Evolutionary conservation across 2,888 invertebrate species (phyloP).

Genomic region (Hydriomena furcata): DNA sequence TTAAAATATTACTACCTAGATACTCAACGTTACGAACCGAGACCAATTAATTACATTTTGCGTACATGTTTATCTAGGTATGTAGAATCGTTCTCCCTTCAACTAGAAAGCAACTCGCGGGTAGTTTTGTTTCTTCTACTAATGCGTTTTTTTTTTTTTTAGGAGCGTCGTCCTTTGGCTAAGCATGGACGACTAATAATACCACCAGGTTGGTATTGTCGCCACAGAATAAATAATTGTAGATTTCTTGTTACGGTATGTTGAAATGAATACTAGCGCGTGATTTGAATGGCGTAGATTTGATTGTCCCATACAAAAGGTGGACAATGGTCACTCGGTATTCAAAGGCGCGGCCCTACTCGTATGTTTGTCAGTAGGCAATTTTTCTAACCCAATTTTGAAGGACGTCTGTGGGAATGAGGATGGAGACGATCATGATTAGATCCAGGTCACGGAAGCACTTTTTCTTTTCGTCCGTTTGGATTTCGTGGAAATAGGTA

Average conservation of each 20-base stretch:
- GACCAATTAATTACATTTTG: constrained; percentile 44
- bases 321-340: constrained; percentile 71
- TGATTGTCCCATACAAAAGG: constrained; percentile 64
- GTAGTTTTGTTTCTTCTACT: constrained; percentile 28
- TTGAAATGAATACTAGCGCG: constrained; percentile 77
- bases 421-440: constrained; percentile 26
- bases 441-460: constrained; percentile 5
- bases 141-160: constrained; percentile 17
- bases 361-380: constrained; percentile 62
- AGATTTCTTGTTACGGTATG: constrained; percentile 74
- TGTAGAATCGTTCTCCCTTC: constrained; percentile 23
- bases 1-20: constrained; percentile 63
- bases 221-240: constrained; percentile 51
- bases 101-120: constrained; percentile 29
- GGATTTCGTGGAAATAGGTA: neutral
- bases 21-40: constrained; percentile 64
- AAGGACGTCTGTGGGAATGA: constrained; percentile 71
- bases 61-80: too few species aligned
- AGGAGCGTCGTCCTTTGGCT: constrained; percentile 65
- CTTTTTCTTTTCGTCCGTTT: constrained; percentile 7
- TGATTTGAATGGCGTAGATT: constrained; percentile 70
- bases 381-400: constrained; percentile 76
- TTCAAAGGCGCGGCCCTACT: constrained; percentile 59
- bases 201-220: constrained; percentile 59
- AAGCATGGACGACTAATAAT: constrained; percentile 65